Evolutionary conservation across 2,888 invertebrate species (phyloP), one percentile per base, ranked within the genome.

Genomic region (Prenolepis imparis): DNA sequence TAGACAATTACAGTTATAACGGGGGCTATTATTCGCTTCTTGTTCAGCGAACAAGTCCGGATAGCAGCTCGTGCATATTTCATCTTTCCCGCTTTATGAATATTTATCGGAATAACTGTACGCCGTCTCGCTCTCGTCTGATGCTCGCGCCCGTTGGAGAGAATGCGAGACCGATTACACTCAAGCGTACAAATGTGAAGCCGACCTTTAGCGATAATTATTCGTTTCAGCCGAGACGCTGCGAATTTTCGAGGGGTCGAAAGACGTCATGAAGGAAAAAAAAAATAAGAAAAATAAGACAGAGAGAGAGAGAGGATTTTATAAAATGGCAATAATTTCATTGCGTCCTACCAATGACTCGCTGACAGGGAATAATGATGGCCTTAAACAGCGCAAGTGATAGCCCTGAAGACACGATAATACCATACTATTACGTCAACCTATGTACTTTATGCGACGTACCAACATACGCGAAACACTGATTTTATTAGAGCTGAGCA

Each of bases 361-460:
- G 77, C 84, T 88, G 90, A 85, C 91, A 84, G 67, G 84, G 85
- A 70, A 78, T 90, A 91, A 91, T 90, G 85, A 89, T 84, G 84
- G 88, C 86, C 77, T 90, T 88, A 88, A 91, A 90, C 84, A 85
- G 84, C 77, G 84, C 84, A 87, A 89, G 83, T 89, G 91, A 91
- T 91, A 87, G 87, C 74, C 85, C 52, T 68, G 63, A 72, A 86
- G 86, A 89, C 87, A 77, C 80, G 90, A 81, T 91, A 91, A 91
- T 91, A 82, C 87, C 89, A 88, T 88, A 80, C 86, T 59, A 90
- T 91, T 91, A 91, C 84, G 84, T 86, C 77, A n/a, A 73, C 75
- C 67, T 63, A 66, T 70, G 83, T 77, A 77, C 73, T 90, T 91
- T 90, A 87, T 85, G 88, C 84, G 90, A 87, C 90, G 81, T 84